A percentile compares a stretch with the other conserved stretches of the same genome.
Conservation (phyloP, 35 echinoderm and acorn worm species). For the Lytechinus pictus region DNA sequence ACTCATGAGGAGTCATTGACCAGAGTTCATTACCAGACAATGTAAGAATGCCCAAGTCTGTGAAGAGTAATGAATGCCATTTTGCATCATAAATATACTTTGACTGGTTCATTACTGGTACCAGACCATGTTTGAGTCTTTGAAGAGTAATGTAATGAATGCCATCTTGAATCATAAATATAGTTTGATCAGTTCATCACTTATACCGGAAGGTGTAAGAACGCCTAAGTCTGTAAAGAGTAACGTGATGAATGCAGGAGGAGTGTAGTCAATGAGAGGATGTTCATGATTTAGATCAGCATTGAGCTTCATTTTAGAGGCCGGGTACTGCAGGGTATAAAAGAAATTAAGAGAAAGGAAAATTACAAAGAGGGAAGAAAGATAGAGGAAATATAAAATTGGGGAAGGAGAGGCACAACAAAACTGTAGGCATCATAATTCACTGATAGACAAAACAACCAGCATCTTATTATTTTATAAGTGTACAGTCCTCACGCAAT, state of each 20-base stretch:
- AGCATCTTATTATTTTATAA: too few relatives aligned
- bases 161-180: constrained; percentile 69
- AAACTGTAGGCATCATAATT: too few relatives aligned
- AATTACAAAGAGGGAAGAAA: background rate
- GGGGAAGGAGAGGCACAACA: too few relatives aligned
- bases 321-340: constrained; percentile 82
- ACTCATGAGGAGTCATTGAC: too few relatives aligned
- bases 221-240: constrained; percentile 97
- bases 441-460: too few relatives aligned
- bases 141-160: too few relatives aligned
- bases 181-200: constrained; percentile 99
- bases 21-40: too few relatives aligned
- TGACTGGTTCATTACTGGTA: background rate
- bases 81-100: background rate
- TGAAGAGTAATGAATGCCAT: background rate
- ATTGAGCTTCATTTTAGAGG: constrained; percentile 68
- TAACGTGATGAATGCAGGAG: constrained; percentile 89
- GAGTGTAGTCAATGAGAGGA: constrained; percentile 97
- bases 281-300: constrained; percentile 85
- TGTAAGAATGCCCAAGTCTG: too few relatives aligned
- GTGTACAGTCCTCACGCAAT: too few relatives aligned
- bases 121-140: too few relatives aligned
- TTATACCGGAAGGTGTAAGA: constrained; percentile 92
- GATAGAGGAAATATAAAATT: too few relatives aligned
- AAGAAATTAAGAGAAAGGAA: background rate